Percentiles rank a stretch among this genome's conserved stretches.
Evolutionary conservation across 2,888 invertebrate species (phyloP).

Genomic region (Crematogaster levior): DNA sequence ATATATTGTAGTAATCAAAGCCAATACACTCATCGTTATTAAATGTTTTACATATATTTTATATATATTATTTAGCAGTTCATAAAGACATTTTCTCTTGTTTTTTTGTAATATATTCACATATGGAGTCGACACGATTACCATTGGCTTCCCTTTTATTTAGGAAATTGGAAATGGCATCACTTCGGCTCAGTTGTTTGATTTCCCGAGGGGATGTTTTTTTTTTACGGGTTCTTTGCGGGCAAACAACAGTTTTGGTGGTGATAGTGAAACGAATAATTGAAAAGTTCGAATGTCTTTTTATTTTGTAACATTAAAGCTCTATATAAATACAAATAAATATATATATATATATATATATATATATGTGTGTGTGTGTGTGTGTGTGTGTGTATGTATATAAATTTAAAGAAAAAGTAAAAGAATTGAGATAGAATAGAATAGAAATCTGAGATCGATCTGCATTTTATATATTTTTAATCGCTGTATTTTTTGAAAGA

Average conservation of each 20-base stretch:
- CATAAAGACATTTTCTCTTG: background rate
- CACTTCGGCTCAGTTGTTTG: slow-evolving; percentile 35
- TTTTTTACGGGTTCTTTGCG: slow-evolving; percentile 14
- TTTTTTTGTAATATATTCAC: too few species aligned
- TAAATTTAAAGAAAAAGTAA: background rate
- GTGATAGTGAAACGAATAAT: background rate
- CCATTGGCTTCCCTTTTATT: background rate
- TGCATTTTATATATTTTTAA: background rate
- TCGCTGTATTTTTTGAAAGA: background rate
- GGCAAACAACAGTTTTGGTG: background rate
- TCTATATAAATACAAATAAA: too few species aligned
- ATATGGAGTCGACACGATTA: background rate
- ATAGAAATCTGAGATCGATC: background rate
- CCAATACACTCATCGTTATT: background rate
- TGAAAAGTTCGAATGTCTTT: background rate
- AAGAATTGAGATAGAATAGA: background rate
- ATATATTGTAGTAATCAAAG: background rate
- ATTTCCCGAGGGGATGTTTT: slow-evolving; percentile 31
- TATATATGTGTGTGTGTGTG: too few species aligned
- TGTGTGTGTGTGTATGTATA: too few species aligned
- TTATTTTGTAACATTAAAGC: background rate
- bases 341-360: background rate
- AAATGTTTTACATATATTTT: background rate
- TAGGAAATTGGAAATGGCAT: slow-evolving; percentile 29
- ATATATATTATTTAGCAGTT: background rate